Evolutionary conservation across 2,888 invertebrate species (phyloP), one percentile per base, ranked within the genome.

Genomic region (Miltochrista miniata): DNA sequence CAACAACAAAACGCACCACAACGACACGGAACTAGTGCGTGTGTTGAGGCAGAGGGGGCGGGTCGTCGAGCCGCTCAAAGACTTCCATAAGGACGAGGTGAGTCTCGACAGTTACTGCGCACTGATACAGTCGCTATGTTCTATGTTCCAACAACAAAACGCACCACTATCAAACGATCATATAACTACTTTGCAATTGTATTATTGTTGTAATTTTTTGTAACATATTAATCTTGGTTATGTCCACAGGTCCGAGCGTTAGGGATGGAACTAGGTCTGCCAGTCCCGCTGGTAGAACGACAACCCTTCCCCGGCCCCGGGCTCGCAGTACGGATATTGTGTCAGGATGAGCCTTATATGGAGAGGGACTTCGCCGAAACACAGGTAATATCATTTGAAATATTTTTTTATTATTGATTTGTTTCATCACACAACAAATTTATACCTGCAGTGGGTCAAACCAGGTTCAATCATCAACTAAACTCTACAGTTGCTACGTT

Each of bases 271-370:
- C 93, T 99, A 51, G 98, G 98, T 0, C 93, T 99, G 59, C 97
- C 98, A 9, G 83, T 93, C 36, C 94, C 96, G 65, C 91, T 99
- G 66, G 97, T 99, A 53, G 95, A 97, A 89, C 93, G 99, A 63
- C 99, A 99, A 87, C 99, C 99, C 39, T 99, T 99, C 92, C 99
- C 99, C 13, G 98, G 99, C 1, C 99, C 99, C 12, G 99, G 99
- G 11, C 93, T 99, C 57, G 99, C 99, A 37, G 99, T 99, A 77
- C 93, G 99, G 60, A 96, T 99, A 56, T 92, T 99, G 34, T 99
- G 99, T 89, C 98, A 98, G 54, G 97, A 98, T 58, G 98, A 99
- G 81, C 96, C 99, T 3, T 98, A 94, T 84, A 96, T 97, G 91
- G 98, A 98, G 80, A 94, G 96, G 79, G 98, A 98, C 90, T 99